Percentiles rank a stretch among this genome's conserved stretches.
These are phyloP conservation scores for Hymenopus coronatus DNA, from an alignment of 2,888 invertebrate genomes.

Conservation along the genomic window DNA sequence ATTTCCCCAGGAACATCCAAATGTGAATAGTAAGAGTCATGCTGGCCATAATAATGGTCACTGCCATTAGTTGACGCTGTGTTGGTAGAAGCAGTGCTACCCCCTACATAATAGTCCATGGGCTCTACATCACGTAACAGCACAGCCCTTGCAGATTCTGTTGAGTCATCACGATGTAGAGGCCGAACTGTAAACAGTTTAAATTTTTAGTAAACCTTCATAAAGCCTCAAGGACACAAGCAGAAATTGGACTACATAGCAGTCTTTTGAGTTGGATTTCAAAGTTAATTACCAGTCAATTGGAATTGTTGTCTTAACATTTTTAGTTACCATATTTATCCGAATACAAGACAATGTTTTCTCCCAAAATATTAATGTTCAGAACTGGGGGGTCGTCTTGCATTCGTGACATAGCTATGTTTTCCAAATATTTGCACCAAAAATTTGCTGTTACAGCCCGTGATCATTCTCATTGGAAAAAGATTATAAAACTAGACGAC, in stretches of 20 bases:
- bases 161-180: conserved; percentile 54
- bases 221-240: neutral
- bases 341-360: too few species aligned
- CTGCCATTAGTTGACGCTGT: conserved; percentile 27
- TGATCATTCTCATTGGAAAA: too few species aligned
- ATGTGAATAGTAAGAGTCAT: neutral
- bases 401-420: too few species aligned
- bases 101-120: conserved; percentile 62
- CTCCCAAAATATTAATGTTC: too few species aligned
- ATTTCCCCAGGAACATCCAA: neutral
- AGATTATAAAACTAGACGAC: too few species aligned
- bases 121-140: conserved; percentile 74
- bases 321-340: too few species aligned
- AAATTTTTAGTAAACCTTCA: conserved; percentile 7
- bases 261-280: too few species aligned
- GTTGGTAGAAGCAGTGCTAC: conserved; percentile 43
- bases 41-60: conserved; percentile 6
- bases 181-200: conserved; percentile 47
- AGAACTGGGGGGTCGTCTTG: too few species aligned
- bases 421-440: too few species aligned
- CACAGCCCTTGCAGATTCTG: conserved; percentile 74
- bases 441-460: too few species aligned
- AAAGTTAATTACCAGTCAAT: too few species aligned
- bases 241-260: neutral
- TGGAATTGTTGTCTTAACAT: too few species aligned